Base-by-base conservation (phyloP, 2,888 invertebrate species). In the Synergus umbraculus region DNA sequence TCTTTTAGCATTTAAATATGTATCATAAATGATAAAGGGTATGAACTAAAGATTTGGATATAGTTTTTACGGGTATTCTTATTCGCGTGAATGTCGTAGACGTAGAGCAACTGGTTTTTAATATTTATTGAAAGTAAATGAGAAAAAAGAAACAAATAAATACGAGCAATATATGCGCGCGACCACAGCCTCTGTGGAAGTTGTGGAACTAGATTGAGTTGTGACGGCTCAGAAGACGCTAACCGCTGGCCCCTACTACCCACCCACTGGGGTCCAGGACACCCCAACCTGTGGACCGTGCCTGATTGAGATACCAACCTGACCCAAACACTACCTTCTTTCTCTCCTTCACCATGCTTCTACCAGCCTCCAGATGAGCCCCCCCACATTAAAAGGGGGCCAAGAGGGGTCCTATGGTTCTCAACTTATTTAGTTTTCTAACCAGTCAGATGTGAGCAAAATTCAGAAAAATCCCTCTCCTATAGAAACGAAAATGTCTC, bases 251-350 rank as follows among this genome's bases (percentile, higher is more conserved):
- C 85, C 82, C 86, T 85, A 84, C 88, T 84, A 83, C 84, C 82
- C 82, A 81, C 83, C 84, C 85, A 84, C 87, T 86, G 85, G 88
- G 89, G 88, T 81, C 83, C 90, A 88, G 87, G 85, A 88, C 85
- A 87, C 88, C 90, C 90, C 88, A 88, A 90, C 89, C 89, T 89
- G 89, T 85, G 87, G 87, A 88, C 88, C 88, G 85, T 83, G 89
- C 88, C 89, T 91, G 91, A 91, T 91, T 91, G 91, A 91, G 91
- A 91, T 91, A 91, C 91, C 91, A 91, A 88, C 90, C 85, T 86
- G 87, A 85, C 82, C 81, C 84, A 85, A 87, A 87, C 86, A 86
- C 87, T 87, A 86, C 83, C 84, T 84, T 84, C 85, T 81, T 86
- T 84, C 81, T 82, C 83, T 86, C 80, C 81, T 66, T 54, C 78